phyloP scores from a whole-genome alignment of 2,797 vertebrate species.

The Holocentrus rufus region DNA sequence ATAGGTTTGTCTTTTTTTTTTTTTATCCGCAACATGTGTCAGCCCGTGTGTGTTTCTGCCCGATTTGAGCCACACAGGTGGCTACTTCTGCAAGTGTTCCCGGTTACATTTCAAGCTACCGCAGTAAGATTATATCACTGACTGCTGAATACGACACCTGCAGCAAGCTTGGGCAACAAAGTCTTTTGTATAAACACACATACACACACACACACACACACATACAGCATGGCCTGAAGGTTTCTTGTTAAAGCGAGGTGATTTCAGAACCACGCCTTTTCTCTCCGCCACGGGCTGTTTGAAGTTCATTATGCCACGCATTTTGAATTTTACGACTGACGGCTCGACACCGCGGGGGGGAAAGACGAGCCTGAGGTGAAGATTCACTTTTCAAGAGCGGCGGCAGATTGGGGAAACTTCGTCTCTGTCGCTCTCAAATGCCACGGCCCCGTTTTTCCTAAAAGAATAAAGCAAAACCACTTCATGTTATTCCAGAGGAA shows the following conservation, averaged over 20 bases:
- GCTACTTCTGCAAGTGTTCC: constrained; percentile 9
- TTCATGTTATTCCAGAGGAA: neutral
- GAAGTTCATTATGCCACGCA: constrained; percentile 34
- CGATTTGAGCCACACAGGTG: constrained; percentile 52
- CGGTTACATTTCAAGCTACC: constrained; percentile 6
- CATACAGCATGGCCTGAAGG: constrained; percentile 10
- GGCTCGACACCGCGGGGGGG: constrained; percentile 46
- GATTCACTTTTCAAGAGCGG: constrained; percentile 31
- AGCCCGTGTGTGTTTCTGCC: constrained; percentile 28
- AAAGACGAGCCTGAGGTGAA: constrained; percentile 7
- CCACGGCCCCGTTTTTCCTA: constrained; percentile 10
- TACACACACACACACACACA: constrained; percentile 8
- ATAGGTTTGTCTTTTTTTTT: no score
- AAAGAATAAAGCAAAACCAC: neutral
- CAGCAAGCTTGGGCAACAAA: constrained; percentile 61
- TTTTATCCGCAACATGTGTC: constrained; percentile 63
- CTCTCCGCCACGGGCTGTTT: constrained; percentile 40
- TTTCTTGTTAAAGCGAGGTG: constrained; percentile 19
- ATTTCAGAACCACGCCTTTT: constrained; percentile 50
- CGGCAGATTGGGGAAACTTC: neutral
- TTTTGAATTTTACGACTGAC: constrained; percentile 35
- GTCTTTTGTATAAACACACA: neutral
- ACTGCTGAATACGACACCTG: constrained; percentile 42
- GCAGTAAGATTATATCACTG: neutral
- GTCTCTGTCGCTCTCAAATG: neutral